Percentiles rank a stretch among this genome's conserved stretches.
Evolutionary conservation across 2,113 vertebrate genomes (phyloP).

Genomic region (Leptobrachium ailaonicum): DNA sequence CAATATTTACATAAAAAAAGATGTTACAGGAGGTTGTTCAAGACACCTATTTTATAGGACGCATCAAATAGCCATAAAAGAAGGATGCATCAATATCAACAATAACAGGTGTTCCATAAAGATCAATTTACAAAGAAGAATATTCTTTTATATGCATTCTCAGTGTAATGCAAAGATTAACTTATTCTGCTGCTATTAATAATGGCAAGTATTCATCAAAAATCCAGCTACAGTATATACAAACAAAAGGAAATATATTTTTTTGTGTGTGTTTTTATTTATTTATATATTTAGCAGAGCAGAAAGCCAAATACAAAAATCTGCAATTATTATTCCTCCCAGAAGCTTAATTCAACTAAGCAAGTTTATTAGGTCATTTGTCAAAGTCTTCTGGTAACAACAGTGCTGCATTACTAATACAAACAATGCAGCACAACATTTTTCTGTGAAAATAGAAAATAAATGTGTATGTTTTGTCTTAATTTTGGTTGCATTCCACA

Average conservation of each 20-base stretch:
- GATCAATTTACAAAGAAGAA: not conserved
- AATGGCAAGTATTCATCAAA: not conserved
- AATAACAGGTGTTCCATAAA: not conserved
- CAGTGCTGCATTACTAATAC: constrained; percentile 33
- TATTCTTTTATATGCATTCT: too few relatives aligned
- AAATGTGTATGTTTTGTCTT: not conserved
- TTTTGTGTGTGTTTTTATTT: constrained; percentile 1
- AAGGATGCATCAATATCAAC: constrained; percentile 3
- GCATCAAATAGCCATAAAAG: constrained; percentile 20
- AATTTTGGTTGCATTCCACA: too few relatives aligned
- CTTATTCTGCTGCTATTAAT: not conserved
- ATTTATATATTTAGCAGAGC: constrained; percentile 18
- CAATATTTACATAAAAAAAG: constrained; percentile 14
- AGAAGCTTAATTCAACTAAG: constrained; percentile 40
- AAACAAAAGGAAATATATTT: not conserved
- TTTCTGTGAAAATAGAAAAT: constrained; percentile 1
- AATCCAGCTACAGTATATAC: not conserved
- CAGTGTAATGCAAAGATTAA: not conserved
- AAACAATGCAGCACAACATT: constrained; percentile 9
- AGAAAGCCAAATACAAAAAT: constrained; percentile 31
- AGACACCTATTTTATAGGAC: not conserved
- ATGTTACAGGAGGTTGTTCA: constrained; percentile 15
- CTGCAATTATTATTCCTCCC: constrained; percentile 39
- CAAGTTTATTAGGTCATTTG: constrained; percentile 44
- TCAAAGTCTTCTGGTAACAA: constrained; percentile 38